Base-by-base conservation (phyloP, 2,797 vertebrate genomes). In the Mormyrus proboscirostris region DNA sequence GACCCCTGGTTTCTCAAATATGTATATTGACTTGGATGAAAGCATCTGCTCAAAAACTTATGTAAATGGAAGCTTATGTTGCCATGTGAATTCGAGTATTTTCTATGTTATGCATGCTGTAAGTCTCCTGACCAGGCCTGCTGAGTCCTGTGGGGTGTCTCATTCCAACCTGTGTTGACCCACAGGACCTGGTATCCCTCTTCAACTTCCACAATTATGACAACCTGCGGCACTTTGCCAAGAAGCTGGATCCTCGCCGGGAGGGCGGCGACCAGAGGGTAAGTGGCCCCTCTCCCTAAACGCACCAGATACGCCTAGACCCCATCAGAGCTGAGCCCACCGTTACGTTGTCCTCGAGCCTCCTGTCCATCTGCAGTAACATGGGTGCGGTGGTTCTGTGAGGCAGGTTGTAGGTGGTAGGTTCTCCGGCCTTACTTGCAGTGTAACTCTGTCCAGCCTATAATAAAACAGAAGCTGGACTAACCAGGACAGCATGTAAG, bases 151-250 rank as follows among this genome's bases (percentile, higher is more conserved):
- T 29, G 65, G 65, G 65, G 1, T 33, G 1, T 69, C 38, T 88
- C 86, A 88, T 47, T 25, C 8, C 10, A n/a, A 22, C 25, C 33
- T 22, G 10, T 73, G 62, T 22, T 73, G 12, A 47, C 90, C 94
- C 93, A 22, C 94, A 99, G 98, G 98, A 99, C 92, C 95, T 99
- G 92, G 97, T 99, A 92, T 97, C 97, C 44, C 94, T 98, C 90
- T 99, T 94, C 91, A 99, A 99, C 95, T 99, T 99, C 92, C 98
- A 99, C 95, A 99, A 99, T 95, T 99, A 99, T 33, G 98, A 99
- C 92, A 99, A 99, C 93, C 94, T 99, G 95, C 96, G 98, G 89
- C 98, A 99, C 95, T 99, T 99, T 91, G 98, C 97, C 7, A 99
- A 99, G 96, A 99, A 99, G 91, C 97, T 98, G 93, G 98, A 99